Evolutionary conservation across 64 coral and sea anemone genomes (phyloP), one percentile per base, ranked within the genome.

Genomic region (Trachythela sp.): DNA sequence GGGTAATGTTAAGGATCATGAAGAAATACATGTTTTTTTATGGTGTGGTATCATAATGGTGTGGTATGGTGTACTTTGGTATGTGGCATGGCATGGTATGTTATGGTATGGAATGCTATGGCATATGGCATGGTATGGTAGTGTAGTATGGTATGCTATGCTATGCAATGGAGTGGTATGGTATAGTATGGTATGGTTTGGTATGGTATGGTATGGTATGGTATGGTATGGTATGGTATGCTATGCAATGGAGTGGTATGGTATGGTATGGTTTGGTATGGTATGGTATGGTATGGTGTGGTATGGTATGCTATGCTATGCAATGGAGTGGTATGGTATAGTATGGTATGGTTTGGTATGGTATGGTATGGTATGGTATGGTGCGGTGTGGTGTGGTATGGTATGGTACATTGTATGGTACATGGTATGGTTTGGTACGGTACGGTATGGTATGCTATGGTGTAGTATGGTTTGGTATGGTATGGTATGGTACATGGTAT

Each of bases 1-100:
- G 51, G 76, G 4, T 89, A 80, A n/a, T 48, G 84, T 94, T 87
- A 94, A 94, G 86, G 87, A 43, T 83, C 13, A 31, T 22, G 37
- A 14, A 88, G 2, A 80, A 72, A 72, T 72, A 26, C 1, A 31
- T 70, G 8, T 72, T 54, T n/a, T n/a, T n/a, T n/a, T n/a, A n/a
- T n/a, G n/a, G n/a, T n/a, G n/a, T n/a, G n/a, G n/a, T n/a, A n/a
- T n/a, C n/a, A n/a, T n/a, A n/a, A n/a, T n/a, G n/a, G n/a, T n/a
- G n/a, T n/a, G n/a, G n/a, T n/a, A n/a, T n/a, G n/a, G n/a, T n/a
- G n/a, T n/a, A n/a, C n/a, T n/a, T n/a, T n/a, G n/a, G n/a, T n/a
- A n/a, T n/a, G n/a, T n/a, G n/a, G n/a, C n/a, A n/a, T n/a, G n/a
- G n/a, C n/a, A n/a, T n/a, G n/a, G n/a, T n/a, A n/a, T n/a, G n/a